Percentiles rank a stretch among this genome's conserved stretches.
Conservation (phyloP, 2,113 vertebrate species). For the Bubo blakistoni region DNA sequence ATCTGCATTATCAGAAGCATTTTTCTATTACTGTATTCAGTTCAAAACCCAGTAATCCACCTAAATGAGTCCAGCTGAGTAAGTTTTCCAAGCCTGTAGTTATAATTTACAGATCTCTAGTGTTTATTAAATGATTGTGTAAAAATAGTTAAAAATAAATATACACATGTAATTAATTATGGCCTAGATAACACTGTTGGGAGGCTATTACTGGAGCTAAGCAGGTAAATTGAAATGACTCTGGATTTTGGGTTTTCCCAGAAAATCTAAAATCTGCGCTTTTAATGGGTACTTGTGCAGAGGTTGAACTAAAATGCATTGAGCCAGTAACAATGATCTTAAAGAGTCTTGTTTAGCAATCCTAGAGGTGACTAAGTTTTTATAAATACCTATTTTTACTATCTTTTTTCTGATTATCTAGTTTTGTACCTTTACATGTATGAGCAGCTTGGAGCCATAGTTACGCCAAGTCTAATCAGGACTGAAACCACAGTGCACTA, state of each 20-base stretch:
- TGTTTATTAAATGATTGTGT: not conserved
- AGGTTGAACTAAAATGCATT: not conserved
- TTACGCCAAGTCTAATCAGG: not conserved
- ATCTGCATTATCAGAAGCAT: not conserved
- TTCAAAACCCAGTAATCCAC: conserved; percentile 3
- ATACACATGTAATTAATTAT: not conserved
- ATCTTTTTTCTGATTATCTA: not conserved
- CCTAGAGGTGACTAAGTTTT: not conserved
- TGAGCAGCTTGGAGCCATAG: not conserved
- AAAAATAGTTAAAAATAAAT: not conserved
- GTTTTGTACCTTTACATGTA: not conserved
- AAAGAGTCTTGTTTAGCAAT: not conserved
- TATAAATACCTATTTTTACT: not conserved
- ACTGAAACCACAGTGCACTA: not conserved
- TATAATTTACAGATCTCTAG: not conserved
- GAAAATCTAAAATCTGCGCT: not conserved
- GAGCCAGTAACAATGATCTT: not conserved
- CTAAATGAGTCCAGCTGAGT: not conserved
- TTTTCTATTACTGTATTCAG: not conserved
- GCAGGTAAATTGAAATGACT: not conserved
- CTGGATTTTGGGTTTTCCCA: not conserved
- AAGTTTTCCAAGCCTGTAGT: not conserved
- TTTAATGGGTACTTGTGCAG: not conserved
- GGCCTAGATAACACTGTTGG: not conserved
- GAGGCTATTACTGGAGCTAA: not conserved